phyloP scores from a whole-genome alignment of 1,140 invertebrate genomes.

The Solen grandis region DNA sequence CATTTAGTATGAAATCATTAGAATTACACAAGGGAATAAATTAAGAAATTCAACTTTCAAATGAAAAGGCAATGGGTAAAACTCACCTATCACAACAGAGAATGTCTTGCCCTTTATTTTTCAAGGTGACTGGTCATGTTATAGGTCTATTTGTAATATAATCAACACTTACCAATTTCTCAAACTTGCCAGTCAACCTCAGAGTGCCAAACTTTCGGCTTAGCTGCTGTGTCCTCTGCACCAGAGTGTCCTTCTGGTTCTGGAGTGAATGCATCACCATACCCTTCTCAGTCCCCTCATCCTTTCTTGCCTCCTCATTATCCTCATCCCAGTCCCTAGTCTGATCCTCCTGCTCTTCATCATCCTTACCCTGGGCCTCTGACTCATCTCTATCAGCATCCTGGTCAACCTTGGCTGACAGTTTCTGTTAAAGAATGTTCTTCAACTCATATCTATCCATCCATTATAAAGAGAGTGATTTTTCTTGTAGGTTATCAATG shows the following conservation, averaged over 20 bases:
- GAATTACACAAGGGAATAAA: too few species aligned
- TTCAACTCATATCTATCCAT: too few species aligned
- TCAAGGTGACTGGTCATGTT: background rate
- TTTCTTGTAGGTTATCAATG: too few species aligned
- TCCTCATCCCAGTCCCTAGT: slow-evolving; percentile 27
- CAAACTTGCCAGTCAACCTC: slow-evolving; percentile 53
- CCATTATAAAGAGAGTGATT: too few species aligned
- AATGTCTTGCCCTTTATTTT: too few species aligned
- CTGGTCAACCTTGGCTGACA: slow-evolving; percentile 19
- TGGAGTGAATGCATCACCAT: slow-evolving; percentile 1
- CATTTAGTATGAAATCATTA: too few species aligned
- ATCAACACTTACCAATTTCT: slow-evolving; percentile 63
- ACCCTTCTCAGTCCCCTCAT: slow-evolving; percentile 57
- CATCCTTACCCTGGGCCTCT: slow-evolving; percentile 40
- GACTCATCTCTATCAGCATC: slow-evolving; percentile 21
- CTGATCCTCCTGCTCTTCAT: background rate
- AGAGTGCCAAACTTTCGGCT: slow-evolving; percentile 63
- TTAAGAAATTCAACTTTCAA: too few species aligned
- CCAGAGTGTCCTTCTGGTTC: slow-evolving; percentile 1
- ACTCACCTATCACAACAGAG: background rate
- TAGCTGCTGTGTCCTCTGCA: slow-evolving; percentile 53
- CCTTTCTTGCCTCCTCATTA: slow-evolving; percentile 39
- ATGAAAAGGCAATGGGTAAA: background rate
- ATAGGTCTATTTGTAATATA: background rate
- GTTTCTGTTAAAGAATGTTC: too few species aligned